Evolutionary conservation across 1,140 invertebrate genomes (phyloP).

Genomic region (Reticulitermes speratus): DNA sequence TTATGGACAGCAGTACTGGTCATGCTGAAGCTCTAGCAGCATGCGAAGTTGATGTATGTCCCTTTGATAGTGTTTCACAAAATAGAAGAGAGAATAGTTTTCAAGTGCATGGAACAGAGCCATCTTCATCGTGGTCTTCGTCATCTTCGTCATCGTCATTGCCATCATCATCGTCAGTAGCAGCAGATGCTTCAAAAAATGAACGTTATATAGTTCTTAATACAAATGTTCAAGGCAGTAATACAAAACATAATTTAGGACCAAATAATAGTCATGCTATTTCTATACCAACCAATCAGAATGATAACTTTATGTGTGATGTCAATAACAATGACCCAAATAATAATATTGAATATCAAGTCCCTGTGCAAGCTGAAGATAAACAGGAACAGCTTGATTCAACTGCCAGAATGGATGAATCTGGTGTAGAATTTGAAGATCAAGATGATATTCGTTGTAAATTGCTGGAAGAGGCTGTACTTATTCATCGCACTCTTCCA

Average conservation of each 20-base stretch:
- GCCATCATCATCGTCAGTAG: too few species aligned
- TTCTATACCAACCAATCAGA: not conserved
- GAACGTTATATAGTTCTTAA: not conserved
- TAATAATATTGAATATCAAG: slow-evolving; percentile 29
- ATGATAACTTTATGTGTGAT: slow-evolving; percentile 20
- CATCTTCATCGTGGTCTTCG: not conserved
- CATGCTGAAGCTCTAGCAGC: not conserved
- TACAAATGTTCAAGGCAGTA: not conserved
- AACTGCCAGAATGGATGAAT: not conserved
- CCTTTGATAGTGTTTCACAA: too few species aligned
- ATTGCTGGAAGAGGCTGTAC: not conserved
- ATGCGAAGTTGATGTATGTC: too few species aligned
- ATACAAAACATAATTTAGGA: too few species aligned
- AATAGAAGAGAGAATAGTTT: not conserved
- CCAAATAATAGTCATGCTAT: not conserved
- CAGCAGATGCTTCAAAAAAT: not conserved
- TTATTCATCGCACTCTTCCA: slow-evolving; percentile 12
- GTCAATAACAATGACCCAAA: slow-evolving; percentile 34
- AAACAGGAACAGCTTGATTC: not conserved
- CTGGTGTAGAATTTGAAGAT: slow-evolving; percentile 13
- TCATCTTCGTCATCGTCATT: not conserved
- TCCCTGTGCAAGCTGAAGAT: not conserved
- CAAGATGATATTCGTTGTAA: slow-evolving; percentile 22
- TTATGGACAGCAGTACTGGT: not conserved
- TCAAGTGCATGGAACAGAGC: not conserved